phyloP scores from a whole-genome alignment of 2,888 invertebrate species.

The Perdita meconis region DNA sequence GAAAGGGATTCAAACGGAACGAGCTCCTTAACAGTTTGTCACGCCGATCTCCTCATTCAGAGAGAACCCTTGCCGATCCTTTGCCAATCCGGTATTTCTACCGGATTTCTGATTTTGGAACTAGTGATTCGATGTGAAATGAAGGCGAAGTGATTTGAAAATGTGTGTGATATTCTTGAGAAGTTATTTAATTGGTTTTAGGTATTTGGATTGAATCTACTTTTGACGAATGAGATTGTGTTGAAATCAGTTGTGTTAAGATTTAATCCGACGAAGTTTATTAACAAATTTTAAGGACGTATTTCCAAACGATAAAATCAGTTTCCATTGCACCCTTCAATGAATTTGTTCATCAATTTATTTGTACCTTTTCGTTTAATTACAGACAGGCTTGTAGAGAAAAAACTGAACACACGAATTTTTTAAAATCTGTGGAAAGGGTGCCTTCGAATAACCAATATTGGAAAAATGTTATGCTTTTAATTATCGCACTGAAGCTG shows the following conservation, averaged over 20 bases:
- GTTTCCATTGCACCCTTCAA: too few species aligned
- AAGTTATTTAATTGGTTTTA: too few species aligned
- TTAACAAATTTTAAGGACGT: too few species aligned
- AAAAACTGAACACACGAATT: neutral
- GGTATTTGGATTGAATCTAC: too few species aligned
- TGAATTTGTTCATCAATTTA: conserved; percentile 1
- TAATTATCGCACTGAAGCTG: conserved; percentile 4
- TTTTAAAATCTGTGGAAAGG: conserved; percentile 5
- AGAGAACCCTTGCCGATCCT: too few species aligned
- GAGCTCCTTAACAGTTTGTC: conserved; percentile 32
- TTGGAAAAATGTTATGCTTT: neutral
- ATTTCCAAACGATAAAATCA: too few species aligned
- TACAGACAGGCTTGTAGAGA: neutral
- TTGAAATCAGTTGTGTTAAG: too few species aligned
- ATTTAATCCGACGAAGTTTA: too few species aligned
- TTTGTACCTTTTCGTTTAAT: conserved; percentile 10
- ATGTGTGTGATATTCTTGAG: too few species aligned
- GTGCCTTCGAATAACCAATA: conserved; percentile 7
- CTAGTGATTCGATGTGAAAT: too few species aligned
- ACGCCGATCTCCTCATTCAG: conserved; percentile 10
- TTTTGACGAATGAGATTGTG: too few species aligned
- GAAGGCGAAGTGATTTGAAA: too few species aligned
- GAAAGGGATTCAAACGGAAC: conserved; percentile 5
- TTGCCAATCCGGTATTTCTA: neutral
- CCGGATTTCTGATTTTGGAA: neutral